A percentile compares a stretch with the other conserved stretches of the same genome.
These are phyloP conservation scores for Dexiosoma caninum DNA, from an alignment of 2,888 invertebrate species.

Conservation along the genomic window DNA sequence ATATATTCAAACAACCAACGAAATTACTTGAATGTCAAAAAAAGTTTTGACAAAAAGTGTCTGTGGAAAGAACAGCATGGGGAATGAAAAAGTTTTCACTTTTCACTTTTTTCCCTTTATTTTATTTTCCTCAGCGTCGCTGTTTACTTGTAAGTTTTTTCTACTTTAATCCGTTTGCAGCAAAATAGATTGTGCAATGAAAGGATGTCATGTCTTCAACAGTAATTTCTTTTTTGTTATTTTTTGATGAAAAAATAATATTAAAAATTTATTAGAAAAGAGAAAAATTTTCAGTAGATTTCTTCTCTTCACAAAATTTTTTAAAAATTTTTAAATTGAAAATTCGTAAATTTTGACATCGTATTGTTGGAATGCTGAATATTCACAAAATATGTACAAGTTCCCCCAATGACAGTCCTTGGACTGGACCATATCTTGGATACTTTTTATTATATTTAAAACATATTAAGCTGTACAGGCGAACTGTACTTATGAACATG, in stretches of 20 bases:
- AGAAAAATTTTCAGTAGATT: too few species aligned
- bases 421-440: too few species aligned
- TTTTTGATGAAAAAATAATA: neutral
- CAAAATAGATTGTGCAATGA: neutral
- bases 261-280: neutral
- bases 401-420: too few species aligned
- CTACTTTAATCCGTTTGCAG: neutral
- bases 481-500: too few species aligned
- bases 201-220: neutral
- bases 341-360: too few species aligned
- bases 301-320: too few species aligned
- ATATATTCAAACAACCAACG: neutral
- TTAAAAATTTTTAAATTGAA: too few species aligned
- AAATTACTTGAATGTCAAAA: constrained; percentile 6
- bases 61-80: neutral
- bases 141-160: neutral
- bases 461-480: too few species aligned
- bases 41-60: neutral
- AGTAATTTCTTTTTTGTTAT: neutral
- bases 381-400: too few species aligned
- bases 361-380: too few species aligned
- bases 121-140: neutral
- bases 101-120: neutral
- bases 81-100: constrained; percentile 3
- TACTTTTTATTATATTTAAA: too few species aligned